Conservation (phyloP, 2,113 vertebrate species). For the Rhombomys opimus region DNA sequence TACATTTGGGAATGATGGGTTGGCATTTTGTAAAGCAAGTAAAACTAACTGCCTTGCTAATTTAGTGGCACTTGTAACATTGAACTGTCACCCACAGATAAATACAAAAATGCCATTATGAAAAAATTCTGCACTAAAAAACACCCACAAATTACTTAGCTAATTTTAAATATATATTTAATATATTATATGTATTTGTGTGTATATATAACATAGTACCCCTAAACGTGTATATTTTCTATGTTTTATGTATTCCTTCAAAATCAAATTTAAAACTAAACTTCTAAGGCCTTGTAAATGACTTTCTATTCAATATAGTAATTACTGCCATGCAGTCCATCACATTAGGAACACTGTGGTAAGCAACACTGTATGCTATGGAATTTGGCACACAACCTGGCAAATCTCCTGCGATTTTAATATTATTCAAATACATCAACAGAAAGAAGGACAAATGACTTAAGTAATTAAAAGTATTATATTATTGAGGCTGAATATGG, state of each 20-base stretch:
- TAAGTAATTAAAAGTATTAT: constrained; percentile 39
- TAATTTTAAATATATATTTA: not conserved
- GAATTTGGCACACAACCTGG: not conserved
- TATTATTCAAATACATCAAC: constrained; percentile 35
- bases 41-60: not conserved
- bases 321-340: not conserved
- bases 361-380: not conserved
- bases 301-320: not conserved
- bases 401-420: not conserved
- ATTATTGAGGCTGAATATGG: not conserved
- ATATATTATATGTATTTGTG: not conserved
- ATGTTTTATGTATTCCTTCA: not conserved
- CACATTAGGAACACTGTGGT: not conserved
- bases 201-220: not conserved
- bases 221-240: not conserved
- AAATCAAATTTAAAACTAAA: constrained; percentile 2
- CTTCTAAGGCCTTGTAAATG: constrained; percentile 33
- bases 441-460: not conserved
- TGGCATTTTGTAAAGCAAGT: constrained; percentile 13
- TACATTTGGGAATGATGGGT: not conserved
- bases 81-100: constrained; percentile 56
- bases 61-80: constrained; percentile 35
- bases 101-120: constrained; percentile 4
- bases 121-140: constrained; percentile 14
- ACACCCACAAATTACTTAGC: not conserved